Base-by-base conservation (phyloP, 2,888 invertebrate species). In the Acanthopleura granulata region DNA sequence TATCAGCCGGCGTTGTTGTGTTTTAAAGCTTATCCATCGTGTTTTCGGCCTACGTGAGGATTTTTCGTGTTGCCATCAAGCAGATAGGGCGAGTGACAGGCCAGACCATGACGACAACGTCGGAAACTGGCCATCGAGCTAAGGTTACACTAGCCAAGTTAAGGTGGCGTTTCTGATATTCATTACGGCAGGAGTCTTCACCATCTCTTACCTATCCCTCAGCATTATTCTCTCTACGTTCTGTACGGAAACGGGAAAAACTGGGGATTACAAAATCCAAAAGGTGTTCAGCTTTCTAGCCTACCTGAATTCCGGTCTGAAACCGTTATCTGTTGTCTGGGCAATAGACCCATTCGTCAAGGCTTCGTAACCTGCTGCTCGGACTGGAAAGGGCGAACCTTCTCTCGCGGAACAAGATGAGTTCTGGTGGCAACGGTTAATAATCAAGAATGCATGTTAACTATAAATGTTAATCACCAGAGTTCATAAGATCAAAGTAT, bases 341-440 rank as follows among this genome's bases (percentile, higher is more conserved):
- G 61, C n/a, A 61, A 61, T 12, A 61, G 61, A 61, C 61, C 61
- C n/a, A 61, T 61, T 61, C 61, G 61, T 4, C 61, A 61, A 25
- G 61, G n/a, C 61, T 61, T 61, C 11, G n/a, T 61, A 6, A 40
- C 40, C 40, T 40, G 40, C 9, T 40, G 40, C 40, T 40, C 40
- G 9, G 40, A 40, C 9, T 40, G 40, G 40, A 40, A 40, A 40
- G 4, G 40, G 9, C 40, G 40, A 40, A 40, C 40, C 9, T 40
- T 40, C 40, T 40, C 40, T n/a, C n/a, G n/a, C 40, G 9, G 40
- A 40, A 40, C 40, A 40, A 40, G 40, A 9, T 6, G 40, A 40
- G 40, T 40, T 40, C 9, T n/a, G n/a, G n/a, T n/a, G n/a, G n/a
- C n/a, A n/a, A n/a, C n/a, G n/a, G n/a, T n/a, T n/a, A n/a, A n/a